Evolutionary conservation across 2,113 vertebrate species (phyloP), one percentile per base, ranked within the genome.

Genomic region (Ophiodon elongatus): DNA sequence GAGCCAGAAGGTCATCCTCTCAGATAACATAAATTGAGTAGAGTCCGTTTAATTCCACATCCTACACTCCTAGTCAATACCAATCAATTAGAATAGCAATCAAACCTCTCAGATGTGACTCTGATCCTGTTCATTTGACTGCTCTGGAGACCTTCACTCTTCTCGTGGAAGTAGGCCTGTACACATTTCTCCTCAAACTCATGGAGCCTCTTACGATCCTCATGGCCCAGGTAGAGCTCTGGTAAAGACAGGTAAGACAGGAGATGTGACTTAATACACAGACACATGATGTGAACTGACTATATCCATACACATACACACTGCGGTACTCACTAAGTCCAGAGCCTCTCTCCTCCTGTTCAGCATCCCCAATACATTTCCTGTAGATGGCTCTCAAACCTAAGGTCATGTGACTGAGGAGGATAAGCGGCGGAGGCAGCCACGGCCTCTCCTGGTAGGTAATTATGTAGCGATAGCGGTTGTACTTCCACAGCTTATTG

Each of bases 391-490:
- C 65, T n/a, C 91, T 95, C 71, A 98, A 76, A 29, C 94, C 91
- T 29, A 97, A 89, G 33, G 92, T 87, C 11, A 96, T 3, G 52
- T 99, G 97, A 80, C 95, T 97, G 39, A 99, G 90, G 23, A 98
- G 76, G 86, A 98, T 97, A 37, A 99, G 94, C 0, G 98, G 98
- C 0, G 98, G 97, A 0, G 98, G 98, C 27, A 99, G 92, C 97
- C 97, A 98, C 0, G 97, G 98, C 85, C 98, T 97, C 82, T 97
- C 96, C 15, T 96, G 96, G 87, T 98, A 99, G 27, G 96, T 98
- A 97, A 98, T 99, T 85, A 99, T 98, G 92, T 98, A 98, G 62
- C 96, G 97, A 54, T 99, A 99, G 11, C 98, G 97, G 77, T 99
- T 98, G 84, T 98, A 99, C 84, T 97, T 97, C 98, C 98, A 99